Percentiles rank a stretch among this genome's conserved stretches.
phyloP scores from a whole-genome alignment of 2,888 invertebrate species.

The Melanargia galathea region DNA sequence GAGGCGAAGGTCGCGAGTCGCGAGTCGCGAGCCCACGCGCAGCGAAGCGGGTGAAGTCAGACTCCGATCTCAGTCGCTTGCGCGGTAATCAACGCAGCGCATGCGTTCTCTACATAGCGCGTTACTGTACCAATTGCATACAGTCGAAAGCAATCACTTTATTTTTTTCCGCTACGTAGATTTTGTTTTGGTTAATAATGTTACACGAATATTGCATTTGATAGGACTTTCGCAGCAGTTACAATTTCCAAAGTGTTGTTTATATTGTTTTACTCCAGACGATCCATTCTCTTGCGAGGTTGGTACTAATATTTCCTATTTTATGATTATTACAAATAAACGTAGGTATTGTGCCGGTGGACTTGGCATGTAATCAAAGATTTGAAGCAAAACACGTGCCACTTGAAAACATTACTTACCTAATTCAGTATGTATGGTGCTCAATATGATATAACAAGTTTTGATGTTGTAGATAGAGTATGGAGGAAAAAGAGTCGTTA shows the following conservation, averaged over 20 bases:
- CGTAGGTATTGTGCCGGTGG: constrained; percentile 37
- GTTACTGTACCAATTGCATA: constrained; percentile 4
- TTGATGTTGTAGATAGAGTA: not conserved
- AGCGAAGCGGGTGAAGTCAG: constrained; percentile 21
- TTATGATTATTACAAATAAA: constrained; percentile 42
- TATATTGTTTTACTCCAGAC: constrained; percentile 20
- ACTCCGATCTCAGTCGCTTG: constrained; percentile 54
- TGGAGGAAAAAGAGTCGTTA: not conserved
- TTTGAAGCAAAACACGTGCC: constrained; percentile 45
- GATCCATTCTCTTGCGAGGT: constrained; percentile 45
- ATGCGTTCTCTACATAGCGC: constrained; percentile 44
- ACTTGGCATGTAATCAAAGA: constrained; percentile 52
- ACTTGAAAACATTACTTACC: constrained; percentile 44
- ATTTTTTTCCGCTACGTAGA: constrained; percentile 10
- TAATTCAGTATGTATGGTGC: constrained; percentile 20
- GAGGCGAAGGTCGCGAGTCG: constrained; percentile 33
- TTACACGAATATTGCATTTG: not conserved
- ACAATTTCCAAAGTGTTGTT: constrained; percentile 19
- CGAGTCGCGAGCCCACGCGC: constrained; percentile 22
- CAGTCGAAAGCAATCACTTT: constrained; percentile 6
- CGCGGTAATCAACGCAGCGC: constrained; percentile 55
- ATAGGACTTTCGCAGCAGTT: constrained; percentile 15
- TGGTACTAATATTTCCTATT: constrained; percentile 45
- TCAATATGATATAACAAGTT: constrained; percentile 6
- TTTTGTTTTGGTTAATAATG: constrained; percentile 8